phyloP scores from a whole-genome alignment of 2,888 invertebrate species.

The Steinernema carpocapsae region DNA sequence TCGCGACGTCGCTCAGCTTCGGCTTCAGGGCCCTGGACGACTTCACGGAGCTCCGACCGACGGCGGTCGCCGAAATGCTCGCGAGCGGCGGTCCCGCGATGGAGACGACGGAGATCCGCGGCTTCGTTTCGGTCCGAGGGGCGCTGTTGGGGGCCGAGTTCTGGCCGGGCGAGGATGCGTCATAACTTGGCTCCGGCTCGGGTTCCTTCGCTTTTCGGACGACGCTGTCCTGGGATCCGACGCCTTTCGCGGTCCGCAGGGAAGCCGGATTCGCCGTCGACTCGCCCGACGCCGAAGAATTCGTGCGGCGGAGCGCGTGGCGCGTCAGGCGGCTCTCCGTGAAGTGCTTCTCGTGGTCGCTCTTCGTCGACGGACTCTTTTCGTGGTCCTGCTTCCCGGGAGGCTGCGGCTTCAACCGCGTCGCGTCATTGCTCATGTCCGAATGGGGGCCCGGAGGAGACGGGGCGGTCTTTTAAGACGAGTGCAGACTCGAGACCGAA shows the following conservation, averaged over 20 bases:
- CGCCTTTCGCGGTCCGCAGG: neutral
- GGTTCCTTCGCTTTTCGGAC: neutral
- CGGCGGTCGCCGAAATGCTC: neutral
- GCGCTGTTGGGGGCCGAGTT: neutral
- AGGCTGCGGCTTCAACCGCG: neutral
- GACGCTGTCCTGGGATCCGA: neutral
- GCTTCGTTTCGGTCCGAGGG: neutral
- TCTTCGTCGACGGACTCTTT: neutral
- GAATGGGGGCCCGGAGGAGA: neutral
- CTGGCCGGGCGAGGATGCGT: neutral
- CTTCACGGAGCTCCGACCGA: neutral
- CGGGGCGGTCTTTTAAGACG: too few species aligned
- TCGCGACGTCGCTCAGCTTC: neutral
- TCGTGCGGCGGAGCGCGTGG: neutral
- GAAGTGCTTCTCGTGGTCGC: neutral
- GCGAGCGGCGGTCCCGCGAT: neutral
- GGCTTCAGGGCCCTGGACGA: neutral
- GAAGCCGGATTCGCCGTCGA: neutral
- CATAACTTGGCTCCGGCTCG: neutral
- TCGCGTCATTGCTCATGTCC: slow-evolving; percentile 19
- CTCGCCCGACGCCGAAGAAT: neutral
- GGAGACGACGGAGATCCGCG: neutral
- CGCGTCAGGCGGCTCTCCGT: neutral
- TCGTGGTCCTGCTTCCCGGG: neutral
- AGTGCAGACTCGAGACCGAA: too few species aligned